Conservation (phyloP, 2,888 invertebrate species). For the Cosmia pyralina region DNA sequence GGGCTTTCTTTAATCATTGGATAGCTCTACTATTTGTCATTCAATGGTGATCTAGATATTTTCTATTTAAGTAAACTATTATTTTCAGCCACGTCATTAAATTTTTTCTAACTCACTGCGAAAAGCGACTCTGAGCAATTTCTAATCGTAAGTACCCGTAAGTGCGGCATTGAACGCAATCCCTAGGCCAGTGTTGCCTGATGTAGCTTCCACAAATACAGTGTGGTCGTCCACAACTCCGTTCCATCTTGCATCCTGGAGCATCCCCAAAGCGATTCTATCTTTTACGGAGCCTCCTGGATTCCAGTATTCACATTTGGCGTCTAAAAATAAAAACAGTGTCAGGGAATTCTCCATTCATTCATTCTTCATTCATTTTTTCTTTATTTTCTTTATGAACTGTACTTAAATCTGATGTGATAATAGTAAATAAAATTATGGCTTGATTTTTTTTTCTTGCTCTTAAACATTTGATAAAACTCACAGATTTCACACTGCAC, state of each 20-base stretch:
- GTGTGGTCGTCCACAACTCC: constrained; percentile 95
- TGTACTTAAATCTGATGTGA: background rate
- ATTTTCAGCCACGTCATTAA: background rate
- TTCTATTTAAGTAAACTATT: background rate
- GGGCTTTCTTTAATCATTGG: background rate
- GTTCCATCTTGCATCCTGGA: constrained; percentile 95
- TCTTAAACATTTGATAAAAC: constrained; percentile 74
- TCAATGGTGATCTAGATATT: background rate
- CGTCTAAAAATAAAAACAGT: constrained; percentile 91
- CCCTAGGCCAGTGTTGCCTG: constrained; percentile 96
- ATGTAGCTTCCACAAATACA: constrained; percentile 96
- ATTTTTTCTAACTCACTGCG: background rate
- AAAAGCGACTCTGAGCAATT: background rate
- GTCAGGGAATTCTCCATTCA: background rate
- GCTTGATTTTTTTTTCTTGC: background rate
- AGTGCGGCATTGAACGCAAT: constrained; percentile 97
- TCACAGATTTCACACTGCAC: constrained; percentile 95
- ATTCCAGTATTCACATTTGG: constrained; percentile 98
- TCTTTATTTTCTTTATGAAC: background rate
- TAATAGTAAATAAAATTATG: no score
- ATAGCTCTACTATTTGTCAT: background rate
- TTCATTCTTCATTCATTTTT: no score
- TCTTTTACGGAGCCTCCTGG: constrained; percentile 98
- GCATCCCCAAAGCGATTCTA: constrained; percentile 96
- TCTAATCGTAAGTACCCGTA: constrained; percentile 12